phyloP scores from a whole-genome alignment of 2,113 vertebrate genomes.

The Phaethon lepturus region DNA sequence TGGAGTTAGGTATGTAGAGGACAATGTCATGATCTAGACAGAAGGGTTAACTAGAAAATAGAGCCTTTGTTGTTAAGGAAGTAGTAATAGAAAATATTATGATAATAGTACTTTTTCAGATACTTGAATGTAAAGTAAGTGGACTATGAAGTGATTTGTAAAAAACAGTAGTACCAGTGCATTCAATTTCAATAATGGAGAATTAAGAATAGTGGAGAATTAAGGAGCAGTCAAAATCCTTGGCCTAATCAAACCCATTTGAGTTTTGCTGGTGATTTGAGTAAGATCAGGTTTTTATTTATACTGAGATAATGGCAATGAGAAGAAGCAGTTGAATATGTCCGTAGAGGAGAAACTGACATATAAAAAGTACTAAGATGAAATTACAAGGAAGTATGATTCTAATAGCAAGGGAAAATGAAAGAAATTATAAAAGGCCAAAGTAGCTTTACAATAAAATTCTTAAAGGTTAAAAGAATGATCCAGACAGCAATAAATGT shows the following conservation, averaged over 20 bases:
- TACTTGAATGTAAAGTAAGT: background rate
- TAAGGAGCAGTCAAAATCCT: background rate
- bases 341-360: background rate
- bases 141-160: background rate
- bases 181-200: background rate
- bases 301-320: background rate
- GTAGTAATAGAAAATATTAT: background rate
- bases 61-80: background rate
- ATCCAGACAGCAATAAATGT: background rate
- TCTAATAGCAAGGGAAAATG: background rate
- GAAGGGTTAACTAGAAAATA: background rate
- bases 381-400: background rate
- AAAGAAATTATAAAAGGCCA: background rate
- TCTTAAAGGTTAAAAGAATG: constrained; percentile 16
- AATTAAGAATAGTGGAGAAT: background rate
- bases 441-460: background rate
- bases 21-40: background rate
- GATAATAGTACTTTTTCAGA: background rate
- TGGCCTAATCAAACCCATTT: background rate
- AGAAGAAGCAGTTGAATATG: background rate
- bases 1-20: background rate
- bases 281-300: background rate
- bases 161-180: background rate
- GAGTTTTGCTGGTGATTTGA: background rate
- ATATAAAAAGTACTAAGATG: background rate